Evolutionary conservation across 2,888 invertebrate genomes (phyloP).

Genomic region (Cryptus viduatorius): DNA sequence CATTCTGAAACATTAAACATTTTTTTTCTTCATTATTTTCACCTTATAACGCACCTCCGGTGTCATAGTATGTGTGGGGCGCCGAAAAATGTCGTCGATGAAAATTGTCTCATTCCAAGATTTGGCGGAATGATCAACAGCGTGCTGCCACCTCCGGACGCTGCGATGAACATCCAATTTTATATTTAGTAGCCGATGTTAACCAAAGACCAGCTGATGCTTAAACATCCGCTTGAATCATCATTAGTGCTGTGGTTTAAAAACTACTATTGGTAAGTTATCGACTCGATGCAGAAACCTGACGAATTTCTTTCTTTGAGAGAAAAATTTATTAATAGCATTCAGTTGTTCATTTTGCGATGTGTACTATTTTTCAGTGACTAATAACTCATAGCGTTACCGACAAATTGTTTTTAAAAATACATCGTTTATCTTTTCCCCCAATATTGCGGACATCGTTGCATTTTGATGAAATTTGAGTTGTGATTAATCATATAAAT

Average conservation of each 20-base stretch:
- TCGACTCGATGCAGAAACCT: constrained; percentile 70
- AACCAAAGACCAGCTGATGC: constrained; percentile 28
- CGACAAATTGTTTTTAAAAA: not conserved
- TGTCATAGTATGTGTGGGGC: no score
- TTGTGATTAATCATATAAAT: no score
- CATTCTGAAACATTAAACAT: constrained; percentile 75
- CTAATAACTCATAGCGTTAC: not conserved
- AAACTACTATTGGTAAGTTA: constrained; percentile 75
- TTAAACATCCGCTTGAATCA: constrained; percentile 27
- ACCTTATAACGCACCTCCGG: no score
- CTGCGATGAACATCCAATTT: constrained; percentile 53
- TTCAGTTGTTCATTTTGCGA: not conserved
- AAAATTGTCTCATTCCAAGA: not conserved
- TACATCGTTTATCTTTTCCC: not conserved
- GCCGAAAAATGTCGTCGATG: not conserved
- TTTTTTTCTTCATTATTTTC: not conserved
- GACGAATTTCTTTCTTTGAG: constrained; percentile 3
- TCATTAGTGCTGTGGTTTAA: constrained; percentile 48
- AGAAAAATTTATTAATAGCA: constrained; percentile 36
- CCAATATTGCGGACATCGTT: not conserved
- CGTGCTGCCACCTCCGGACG: constrained; percentile 69
- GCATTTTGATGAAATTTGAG: no score
- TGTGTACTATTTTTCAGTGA: no score
- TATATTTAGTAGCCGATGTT: constrained; percentile 64
- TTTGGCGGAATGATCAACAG: not conserved